These are phyloP conservation scores for Hippasteria phrygiana DNA, from an alignment of 53 echinoderm and acorn worm species.

Conservation along the genomic window DNA sequence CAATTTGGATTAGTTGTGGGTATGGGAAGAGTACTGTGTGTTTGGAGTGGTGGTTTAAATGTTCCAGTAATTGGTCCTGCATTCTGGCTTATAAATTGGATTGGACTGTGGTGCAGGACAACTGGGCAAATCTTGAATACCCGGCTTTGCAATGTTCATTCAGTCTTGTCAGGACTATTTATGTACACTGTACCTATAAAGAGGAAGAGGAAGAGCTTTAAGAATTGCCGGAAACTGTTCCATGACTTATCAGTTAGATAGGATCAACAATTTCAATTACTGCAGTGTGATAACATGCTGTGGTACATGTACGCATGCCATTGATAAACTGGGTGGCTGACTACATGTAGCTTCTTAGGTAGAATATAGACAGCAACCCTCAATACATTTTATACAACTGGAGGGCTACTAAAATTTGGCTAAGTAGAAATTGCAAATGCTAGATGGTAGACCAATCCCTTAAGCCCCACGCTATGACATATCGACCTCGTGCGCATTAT, in stretches of 20 bases:
- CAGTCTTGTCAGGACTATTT: background rate
- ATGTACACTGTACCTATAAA: background rate
- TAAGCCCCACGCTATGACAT: no score
- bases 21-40: background rate
- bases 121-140: background rate
- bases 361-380: no score
- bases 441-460: no score
- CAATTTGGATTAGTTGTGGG: background rate
- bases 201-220: background rate
- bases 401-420: no score
- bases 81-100: slow-evolving; percentile 36
- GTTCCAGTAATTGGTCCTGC: slow-evolving; percentile 6
- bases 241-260: background rate
- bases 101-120: slow-evolving; percentile 18
- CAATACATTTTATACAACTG: no score
- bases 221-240: background rate
- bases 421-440: no score
- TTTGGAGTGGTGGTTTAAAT: background rate
- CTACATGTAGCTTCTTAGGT: no score
- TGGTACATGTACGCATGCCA: no score
- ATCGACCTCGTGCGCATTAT: no score
- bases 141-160: background rate
- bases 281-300: background rate
- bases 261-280: background rate
- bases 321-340: no score